Base-by-base conservation (phyloP, 2,113 vertebrate species). In the Bostrychus sinensis region DNA sequence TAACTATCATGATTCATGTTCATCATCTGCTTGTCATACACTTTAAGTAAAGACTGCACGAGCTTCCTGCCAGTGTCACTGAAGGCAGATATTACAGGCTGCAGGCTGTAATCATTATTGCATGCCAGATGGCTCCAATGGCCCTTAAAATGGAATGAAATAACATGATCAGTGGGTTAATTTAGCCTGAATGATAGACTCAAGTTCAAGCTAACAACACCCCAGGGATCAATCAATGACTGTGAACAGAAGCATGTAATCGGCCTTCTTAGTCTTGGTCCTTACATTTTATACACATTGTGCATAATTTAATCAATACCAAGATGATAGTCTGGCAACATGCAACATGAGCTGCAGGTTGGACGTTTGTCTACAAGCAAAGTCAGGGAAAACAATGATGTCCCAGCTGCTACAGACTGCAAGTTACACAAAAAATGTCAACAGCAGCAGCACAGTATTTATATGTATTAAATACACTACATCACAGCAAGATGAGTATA, bases 91-190 rank as follows among this genome's bases (percentile, higher is more conserved):
- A 32, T 56, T 22, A 39, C n/a, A 59, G 62, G 62, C 66, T 59
- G 72, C 58, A 73, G 55, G 55, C 73, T 62, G 46, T 50, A 68
- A 75, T 71, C 53, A 65, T 64, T 62, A 68, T 43, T 55, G 61
- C 54, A 57, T 61, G 43, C 72, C 63, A 78, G 71, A 76, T 43
- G 63, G 71, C 34, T 66, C 61, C 62, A 83, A 54, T 57, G 38
- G 72, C 56, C 60, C 66, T 68, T 78, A 59, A 65, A 81, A 86
- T 25, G n/a, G 56, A 50, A 76, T 65, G 59, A 72, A 66, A 70
- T 51, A 70, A 69, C 73, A 74, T 55, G 56, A 77, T 68, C 57
- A 62, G 58, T 17, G 9, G 48, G 56, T 66, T 71, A 28, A 82
- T 77, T 82, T 53, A 55, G 26, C 42, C 45, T 11, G 46, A 19